These are phyloP conservation scores for Yoshiicerus persimilis DNA, from an alignment of 1,140 invertebrate species.

Conservation along the genomic window DNA sequence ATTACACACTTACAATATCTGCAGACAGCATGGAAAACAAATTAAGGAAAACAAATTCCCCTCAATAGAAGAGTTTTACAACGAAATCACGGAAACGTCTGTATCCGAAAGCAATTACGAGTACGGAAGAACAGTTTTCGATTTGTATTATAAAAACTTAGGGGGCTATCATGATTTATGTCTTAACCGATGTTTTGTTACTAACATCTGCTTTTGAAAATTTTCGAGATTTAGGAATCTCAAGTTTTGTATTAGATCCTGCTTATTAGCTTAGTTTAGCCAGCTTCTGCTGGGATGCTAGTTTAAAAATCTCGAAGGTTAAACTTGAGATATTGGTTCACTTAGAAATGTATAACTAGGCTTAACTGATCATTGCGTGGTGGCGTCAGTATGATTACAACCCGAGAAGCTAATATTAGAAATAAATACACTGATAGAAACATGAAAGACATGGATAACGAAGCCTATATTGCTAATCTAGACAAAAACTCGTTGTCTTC, in stretches of 20 bases:
- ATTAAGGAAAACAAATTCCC: constrained; percentile 48
- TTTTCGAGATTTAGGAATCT: constrained; percentile 36
- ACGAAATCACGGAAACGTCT: neutral
- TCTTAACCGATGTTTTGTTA: constrained; percentile 43
- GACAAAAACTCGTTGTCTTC: no score
- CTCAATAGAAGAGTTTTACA: constrained; percentile 29
- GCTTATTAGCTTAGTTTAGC: constrained; percentile 50
- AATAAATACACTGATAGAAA: constrained; percentile 48
- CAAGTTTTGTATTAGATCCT: constrained; percentile 47
- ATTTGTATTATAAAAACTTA: constrained; percentile 48
- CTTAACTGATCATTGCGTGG: constrained; percentile 48
- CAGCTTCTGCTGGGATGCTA: constrained; percentile 50
- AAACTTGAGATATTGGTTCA: constrained; percentile 48
- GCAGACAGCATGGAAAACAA: no score
- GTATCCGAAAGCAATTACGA: constrained; percentile 43
- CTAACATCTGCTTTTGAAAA: constrained; percentile 51
- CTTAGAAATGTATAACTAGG: constrained; percentile 49
- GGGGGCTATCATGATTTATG: constrained; percentile 51
- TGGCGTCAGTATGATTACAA: constrained; percentile 46
- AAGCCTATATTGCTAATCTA: no score
- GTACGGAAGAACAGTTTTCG: constrained; percentile 49
- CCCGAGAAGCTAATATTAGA: constrained; percentile 5
- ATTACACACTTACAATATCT: no score
- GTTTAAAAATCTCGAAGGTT: constrained; percentile 44
- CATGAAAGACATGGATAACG: neutral